Evolutionary conservation across 2,113 vertebrate species (phyloP).

Genomic region (Romanogobio albipinnatus): DNA sequence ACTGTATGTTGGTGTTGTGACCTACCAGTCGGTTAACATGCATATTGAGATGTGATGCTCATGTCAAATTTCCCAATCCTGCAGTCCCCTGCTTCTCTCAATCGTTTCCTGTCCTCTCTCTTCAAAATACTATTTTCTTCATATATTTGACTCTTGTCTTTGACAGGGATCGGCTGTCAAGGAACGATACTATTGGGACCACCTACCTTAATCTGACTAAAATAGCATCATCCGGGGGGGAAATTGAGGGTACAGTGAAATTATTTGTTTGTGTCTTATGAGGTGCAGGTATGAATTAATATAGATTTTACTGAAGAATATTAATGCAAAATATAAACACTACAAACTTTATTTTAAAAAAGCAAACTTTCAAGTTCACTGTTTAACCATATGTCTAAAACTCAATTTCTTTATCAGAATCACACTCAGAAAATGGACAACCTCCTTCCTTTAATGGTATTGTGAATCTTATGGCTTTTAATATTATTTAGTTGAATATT

Average conservation of each 20-base stretch:
- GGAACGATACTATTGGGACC: conserved; percentile 90
- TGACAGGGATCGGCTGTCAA: conserved; percentile 90
- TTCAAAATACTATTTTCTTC: not conserved
- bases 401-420: not conserved
- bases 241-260: conserved; percentile 83
- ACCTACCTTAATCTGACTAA: conserved; percentile 86
- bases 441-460: conserved; percentile 39
- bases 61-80: too few relatives aligned
- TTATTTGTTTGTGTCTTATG: not conserved
- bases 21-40: too few relatives aligned
- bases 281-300: not conserved
- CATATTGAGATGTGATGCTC: too few relatives aligned
- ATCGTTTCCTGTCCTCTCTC: not conserved
- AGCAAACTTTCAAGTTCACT: not conserved
- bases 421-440: conserved; percentile 18
- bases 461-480: not conserved
- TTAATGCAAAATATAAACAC: not conserved
- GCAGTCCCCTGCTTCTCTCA: too few relatives aligned
- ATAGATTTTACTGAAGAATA: not conserved
- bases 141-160: conserved; percentile 12
- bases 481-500: not conserved
- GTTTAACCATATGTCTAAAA: not conserved
- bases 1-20: too few relatives aligned
- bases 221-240: conserved; percentile 90
- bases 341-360: not conserved